Base-by-base conservation (phyloP, 64 coral and sea anemone genomes). In the Catalaphyllia jardinei region DNA sequence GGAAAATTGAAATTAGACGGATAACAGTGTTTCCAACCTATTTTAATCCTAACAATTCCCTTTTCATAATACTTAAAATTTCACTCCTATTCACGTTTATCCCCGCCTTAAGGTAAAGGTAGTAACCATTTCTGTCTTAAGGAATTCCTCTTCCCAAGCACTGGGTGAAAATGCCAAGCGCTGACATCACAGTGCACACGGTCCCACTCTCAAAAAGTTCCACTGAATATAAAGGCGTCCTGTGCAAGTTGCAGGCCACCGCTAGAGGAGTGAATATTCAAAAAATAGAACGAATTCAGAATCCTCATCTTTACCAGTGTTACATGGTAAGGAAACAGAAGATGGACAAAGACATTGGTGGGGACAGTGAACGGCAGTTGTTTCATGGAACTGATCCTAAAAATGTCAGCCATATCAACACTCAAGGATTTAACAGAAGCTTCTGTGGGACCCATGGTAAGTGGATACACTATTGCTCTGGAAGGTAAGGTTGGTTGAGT, bases 401-500 rank as follows among this genome's bases (percentile, higher is more conserved):
- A 64, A 83, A 67, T 46, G 10, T 83, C 4, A 38, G 3, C 18
- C 16, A 17, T 25, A 83, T 83, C 19, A 83, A 83, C 80, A 67
- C 61, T n/a, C 80, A 83, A 11, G 80, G 80, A 64, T 83, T 83
- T 15, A 83, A 83, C 33, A 83, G 80, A 7, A 83, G 80, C 62
- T 69, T 67, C 13, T 46, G 62, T 83, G 80, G 80, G 13, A 24
- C 22, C 2, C 20, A 83, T 63, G 79, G 79, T 82, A 19, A n/a
- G 79, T 54, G 54, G 6, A 4, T 46, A 46, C 8, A 4, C 15
- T 57, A 8, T 57, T 16, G 54, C 8, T 57, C 39, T 46, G 39
- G 39, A 46, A 6, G 39, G 39, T 4, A 8, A 8, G 39, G 6
- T 1, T 1, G 35, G 35, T 1, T 38, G 35, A 38, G 35, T 38